Evolutionary conservation across 30 jellyfish, hydroid and myxozoan genomes (phyloP).

Genomic region (Hydractinia echinata): DNA sequence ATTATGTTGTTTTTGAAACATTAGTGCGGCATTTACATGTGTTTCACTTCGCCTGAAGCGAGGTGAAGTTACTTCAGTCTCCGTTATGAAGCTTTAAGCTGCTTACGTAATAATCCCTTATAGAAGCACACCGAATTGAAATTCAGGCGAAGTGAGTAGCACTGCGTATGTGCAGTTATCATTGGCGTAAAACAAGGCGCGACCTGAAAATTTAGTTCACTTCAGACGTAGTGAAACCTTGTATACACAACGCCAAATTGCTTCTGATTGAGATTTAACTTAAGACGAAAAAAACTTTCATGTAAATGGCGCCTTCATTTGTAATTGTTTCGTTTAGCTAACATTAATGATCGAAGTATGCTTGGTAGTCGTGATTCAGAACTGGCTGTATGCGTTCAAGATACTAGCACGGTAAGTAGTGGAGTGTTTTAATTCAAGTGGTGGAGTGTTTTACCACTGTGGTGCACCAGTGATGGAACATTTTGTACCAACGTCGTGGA

Average conservation of each 20-base stretch:
- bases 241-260: not conserved
- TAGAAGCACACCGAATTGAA: not conserved
- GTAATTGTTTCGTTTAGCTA: slow-evolving; percentile 44
- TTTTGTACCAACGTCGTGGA: too few species aligned
- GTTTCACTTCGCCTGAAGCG: too few species aligned
- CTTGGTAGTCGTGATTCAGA: slow-evolving; percentile 91
- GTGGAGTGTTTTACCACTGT: too few species aligned
- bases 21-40: too few species aligned
- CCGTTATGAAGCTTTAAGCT: too few species aligned
- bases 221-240: too few species aligned
- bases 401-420: slow-evolving; percentile 60
- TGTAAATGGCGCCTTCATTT: not conserved
- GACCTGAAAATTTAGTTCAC: not conserved
- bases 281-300: not conserved
- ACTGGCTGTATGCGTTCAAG: slow-evolving; percentile 72
- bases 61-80: too few species aligned
- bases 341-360: slow-evolving; percentile 93
- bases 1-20: too few species aligned
- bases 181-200: not conserved
- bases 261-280: not conserved
- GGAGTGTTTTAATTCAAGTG: too few species aligned
- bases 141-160: not conserved
- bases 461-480: too few species aligned
- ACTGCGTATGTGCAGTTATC: not conserved
- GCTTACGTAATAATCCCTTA: too few species aligned